Base-by-base conservation (phyloP, 2,797 vertebrate genomes). In the Xenentodon cancila region DNA sequence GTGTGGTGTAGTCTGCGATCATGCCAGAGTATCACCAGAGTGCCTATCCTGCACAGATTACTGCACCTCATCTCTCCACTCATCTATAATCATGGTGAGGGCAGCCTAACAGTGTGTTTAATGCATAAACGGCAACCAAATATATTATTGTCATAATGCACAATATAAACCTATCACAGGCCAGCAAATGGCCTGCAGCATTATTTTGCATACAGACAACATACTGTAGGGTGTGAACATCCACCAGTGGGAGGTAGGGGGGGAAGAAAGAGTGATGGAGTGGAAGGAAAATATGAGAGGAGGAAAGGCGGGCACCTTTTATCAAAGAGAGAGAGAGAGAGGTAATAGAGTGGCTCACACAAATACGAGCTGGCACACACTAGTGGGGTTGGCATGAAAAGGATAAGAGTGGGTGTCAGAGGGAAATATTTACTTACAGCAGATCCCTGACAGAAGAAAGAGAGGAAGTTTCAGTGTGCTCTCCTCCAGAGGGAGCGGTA, bases 361-460 rank as follows among this genome's bases (percentile, higher is more conserved):
- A 45, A 77, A 62, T 43, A 64, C 64, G 51, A 7, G 27, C 17
- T 62, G 73, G 53, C 60, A 66, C 53, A 50, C 7, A 9, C 6
- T 18, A 9, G 34, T 17, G 1, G 9, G 60, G 56, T 64, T 43
- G 46, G 16, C 21, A 18, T 53, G 48, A 61, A 59, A 19, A 57
- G 54, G 64, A 37, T 12, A 11, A 45, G 20, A 61, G 43, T 37
- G 43, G 53, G 57, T 53, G 46, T 64, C 17, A 1, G 59, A 47
- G 52, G 43, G 42, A 64, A 25, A 64, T 55, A 46, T 84, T 43
- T 80, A 89, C 89, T 91, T 67, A 87, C 85, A 82, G 80, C 49
- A 40, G 71, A 62, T 59, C 81, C 62, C 68, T 82, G 68, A 79
- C 61, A 60, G 80, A 75, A 50, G 70, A 73, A 47, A 58, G 49